Percentiles rank a stretch among this genome's conserved stretches.
phyloP scores from a whole-genome alignment of 2,797 vertebrate genomes.

The Lophius americanus region DNA sequence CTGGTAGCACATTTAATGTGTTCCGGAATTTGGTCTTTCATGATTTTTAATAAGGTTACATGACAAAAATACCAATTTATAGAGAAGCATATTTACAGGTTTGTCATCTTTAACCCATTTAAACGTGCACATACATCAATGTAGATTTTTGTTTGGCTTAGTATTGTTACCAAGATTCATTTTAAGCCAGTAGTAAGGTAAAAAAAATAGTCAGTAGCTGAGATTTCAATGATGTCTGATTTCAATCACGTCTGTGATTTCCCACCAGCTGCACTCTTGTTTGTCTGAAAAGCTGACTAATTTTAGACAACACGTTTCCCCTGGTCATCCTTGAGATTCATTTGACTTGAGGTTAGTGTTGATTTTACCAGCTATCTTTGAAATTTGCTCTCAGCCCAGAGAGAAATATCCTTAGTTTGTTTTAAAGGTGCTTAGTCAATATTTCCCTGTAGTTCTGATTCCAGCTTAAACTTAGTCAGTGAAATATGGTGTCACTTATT shows the following conservation, averaged over 20 bases:
- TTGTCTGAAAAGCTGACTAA: not conserved
- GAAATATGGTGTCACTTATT: too few relatives aligned
- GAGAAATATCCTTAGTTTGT: not conserved
- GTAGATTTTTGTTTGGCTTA: not conserved
- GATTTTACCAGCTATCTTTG: too few relatives aligned
- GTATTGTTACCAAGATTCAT: constrained; percentile 25
- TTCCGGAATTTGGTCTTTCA: too few relatives aligned
- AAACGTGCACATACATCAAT: too few relatives aligned
- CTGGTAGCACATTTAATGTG: too few relatives aligned
- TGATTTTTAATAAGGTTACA: too few relatives aligned
- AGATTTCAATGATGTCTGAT: constrained; percentile 13
- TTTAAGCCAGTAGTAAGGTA: constrained; percentile 28
- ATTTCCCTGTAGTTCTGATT: too few relatives aligned
- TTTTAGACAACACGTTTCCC: not conserved
- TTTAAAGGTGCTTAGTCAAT: too few relatives aligned
- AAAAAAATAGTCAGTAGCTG: constrained; percentile 26
- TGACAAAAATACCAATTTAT: too few relatives aligned
- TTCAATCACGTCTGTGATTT: not conserved
- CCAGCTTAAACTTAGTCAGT: too few relatives aligned
- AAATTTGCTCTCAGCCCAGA: not conserved
- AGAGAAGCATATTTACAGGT: too few relatives aligned
- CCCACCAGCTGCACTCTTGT: not conserved
- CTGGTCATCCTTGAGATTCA: not conserved
- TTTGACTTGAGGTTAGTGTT: not conserved
- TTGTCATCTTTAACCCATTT: too few relatives aligned